Base-by-base conservation (phyloP, 2,888 invertebrate genomes). In the Trissolcus japonicus region DNA sequence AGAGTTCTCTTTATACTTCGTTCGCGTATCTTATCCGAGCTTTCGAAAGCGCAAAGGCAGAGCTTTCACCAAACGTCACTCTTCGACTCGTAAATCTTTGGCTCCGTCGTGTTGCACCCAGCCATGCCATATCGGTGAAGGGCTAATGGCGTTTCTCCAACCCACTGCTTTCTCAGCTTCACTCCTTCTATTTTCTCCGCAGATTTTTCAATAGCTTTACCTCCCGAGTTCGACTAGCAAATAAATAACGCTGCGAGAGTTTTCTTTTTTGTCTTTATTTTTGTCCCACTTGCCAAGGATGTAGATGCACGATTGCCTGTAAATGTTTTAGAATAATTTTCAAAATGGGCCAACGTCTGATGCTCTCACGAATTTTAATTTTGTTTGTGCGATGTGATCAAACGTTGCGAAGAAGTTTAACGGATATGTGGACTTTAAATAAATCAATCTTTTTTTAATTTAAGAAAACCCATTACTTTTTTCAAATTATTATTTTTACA, bases 11-110 rank as follows among this genome's bases (percentile, higher is more conserved):
- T 66, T 59, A 53, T 53, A 67, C 66, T 56, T 73, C n/a, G 61
- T 48, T 25, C 73, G 59, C 69, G 78, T 66, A 66, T 69, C 65
- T 78, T 68, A 78, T 66, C 61, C 68, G 60, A 73, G 74, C 73
- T 73, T 67, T 62, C 56, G 68, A 68, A 61, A 63, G 78, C 57
- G 74, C 74, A 66, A 67, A 66, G 74, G 66, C 69, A 66, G 74
- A 69, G 74, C 74, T 78, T 78, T 75, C 74, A 66, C 56, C 71
- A 59, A 66, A 66, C 74, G 73, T 78, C 78, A 69, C 78, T 78
- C 69, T 66, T 74, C 74, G 69, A 71, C 57, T 56, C 71, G 78
- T 78, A 78, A 78, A 78, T 74, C 74, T 76, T 69, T 59, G 59
- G 69, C 60, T 68, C 46, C 43, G 63, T 63, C 63, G 63, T 68